phyloP scores from a whole-genome alignment of 2,888 invertebrate genomes.

The Bombylius discolor region DNA sequence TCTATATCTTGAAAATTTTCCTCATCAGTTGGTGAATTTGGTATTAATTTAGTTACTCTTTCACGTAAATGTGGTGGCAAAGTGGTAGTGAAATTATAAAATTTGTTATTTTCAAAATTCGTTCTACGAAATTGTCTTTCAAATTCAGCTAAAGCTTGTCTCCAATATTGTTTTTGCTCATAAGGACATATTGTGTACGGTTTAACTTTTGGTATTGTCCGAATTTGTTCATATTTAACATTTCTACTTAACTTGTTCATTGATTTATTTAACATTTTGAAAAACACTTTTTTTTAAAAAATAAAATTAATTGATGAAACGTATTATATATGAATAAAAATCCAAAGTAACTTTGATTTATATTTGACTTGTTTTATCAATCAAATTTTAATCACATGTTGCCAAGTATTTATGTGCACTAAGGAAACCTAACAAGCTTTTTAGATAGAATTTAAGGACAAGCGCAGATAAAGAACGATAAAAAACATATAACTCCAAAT shows the following conservation, averaged over 20 bases:
- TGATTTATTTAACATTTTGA: neutral
- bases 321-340: too few relatives aligned
- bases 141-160: constrained; percentile 24
- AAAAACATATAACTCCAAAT: too few relatives aligned
- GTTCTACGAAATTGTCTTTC: constrained; percentile 19
- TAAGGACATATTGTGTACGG: neutral
- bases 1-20: constrained; percentile 22
- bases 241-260: neutral
- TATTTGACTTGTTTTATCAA: too few relatives aligned
- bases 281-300: too few relatives aligned
- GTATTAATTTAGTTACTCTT: constrained; percentile 26
- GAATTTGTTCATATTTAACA: neutral
- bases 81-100: constrained; percentile 26
- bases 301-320: too few relatives aligned
- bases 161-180: constrained; percentile 24
- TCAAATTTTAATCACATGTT: too few relatives aligned
- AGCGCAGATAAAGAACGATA: too few relatives aligned
- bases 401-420: too few relatives aligned
- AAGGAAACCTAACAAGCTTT: too few relatives aligned
- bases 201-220: neutral
- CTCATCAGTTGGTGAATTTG: constrained; percentile 24
- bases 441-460: too few relatives aligned
- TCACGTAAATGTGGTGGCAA: constrained; percentile 24
- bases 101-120: constrained; percentile 13
- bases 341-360: too few relatives aligned